Percentiles rank a stretch among this genome's conserved stretches.
phyloP scores from a whole-genome alignment of 1,140 invertebrate genomes.

The Drosophila pruinosa region DNA sequence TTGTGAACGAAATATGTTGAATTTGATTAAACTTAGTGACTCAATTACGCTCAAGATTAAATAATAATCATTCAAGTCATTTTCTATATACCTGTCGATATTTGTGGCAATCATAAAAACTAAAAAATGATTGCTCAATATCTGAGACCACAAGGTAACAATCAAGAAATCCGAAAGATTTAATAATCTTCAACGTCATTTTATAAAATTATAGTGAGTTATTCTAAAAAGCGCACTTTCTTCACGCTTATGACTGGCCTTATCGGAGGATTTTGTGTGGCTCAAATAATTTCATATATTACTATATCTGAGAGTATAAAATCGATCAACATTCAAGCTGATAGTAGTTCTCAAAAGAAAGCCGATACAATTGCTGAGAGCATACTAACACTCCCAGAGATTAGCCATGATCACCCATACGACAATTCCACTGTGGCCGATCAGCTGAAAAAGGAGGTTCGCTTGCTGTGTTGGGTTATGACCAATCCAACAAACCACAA shows the following conservation, averaged over 20 bases:
- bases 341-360: not conserved
- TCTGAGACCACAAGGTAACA: not conserved
- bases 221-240: conserved; percentile 83
- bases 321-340: not conserved
- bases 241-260: conserved; percentile 92
- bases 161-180: not conserved
- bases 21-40: not conserved
- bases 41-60: not conserved
- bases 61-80: not conserved
- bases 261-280: conserved; percentile 1
- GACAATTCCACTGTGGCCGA: conserved; percentile 54
- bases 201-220: not conserved
- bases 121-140: not conserved
- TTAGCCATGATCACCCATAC: conserved; percentile 70
- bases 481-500: conserved; percentile 95
- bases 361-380: not conserved
- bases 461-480: conserved; percentile 98
- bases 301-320: conserved; percentile 5
- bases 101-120: too few species aligned
- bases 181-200: not conserved
- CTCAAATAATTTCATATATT: not conserved
- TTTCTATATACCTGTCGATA: not conserved
- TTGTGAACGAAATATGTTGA: not conserved
- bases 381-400: conserved; percentile 2
- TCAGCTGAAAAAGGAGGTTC: conserved; percentile 87